Conservation (phyloP, 2,797 vertebrate genomes). For the Coregonus ussuriensis region DNA sequence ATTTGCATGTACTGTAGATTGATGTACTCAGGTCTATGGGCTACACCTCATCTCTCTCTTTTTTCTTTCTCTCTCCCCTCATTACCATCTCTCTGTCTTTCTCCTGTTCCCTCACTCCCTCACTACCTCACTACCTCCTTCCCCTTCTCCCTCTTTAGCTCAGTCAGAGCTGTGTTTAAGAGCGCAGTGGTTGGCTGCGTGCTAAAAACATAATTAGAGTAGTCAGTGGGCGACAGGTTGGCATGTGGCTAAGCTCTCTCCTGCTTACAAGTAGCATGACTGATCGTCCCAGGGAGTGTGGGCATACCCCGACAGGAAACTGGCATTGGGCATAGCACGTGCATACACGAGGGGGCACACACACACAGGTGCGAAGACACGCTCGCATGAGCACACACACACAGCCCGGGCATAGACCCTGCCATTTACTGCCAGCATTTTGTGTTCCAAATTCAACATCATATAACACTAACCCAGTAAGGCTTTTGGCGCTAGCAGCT, state of each 20-base stretch:
- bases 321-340: background rate
- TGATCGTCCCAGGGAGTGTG: slow-evolving; percentile 13
- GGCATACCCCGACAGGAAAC: slow-evolving; percentile 30
- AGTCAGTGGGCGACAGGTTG: slow-evolving; percentile 3
- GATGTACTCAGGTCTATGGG: background rate
- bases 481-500: background rate
- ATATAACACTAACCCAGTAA: background rate
- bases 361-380: slow-evolving; percentile 16
- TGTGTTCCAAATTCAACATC: background rate
- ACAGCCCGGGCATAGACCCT: background rate
- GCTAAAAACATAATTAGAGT: slow-evolving; percentile 3
- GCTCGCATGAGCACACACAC: slow-evolving; percentile 20
- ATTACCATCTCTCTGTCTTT: background rate
- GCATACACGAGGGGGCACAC: background rate
- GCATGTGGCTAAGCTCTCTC: background rate
- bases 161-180: background rate
- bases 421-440: background rate
- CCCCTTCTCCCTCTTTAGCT: background rate
- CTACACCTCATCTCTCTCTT: background rate
- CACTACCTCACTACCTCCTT: background rate
- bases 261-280: slow-evolving; percentile 1
- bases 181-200: background rate
- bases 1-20: too few relatives aligned
- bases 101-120: background rate
- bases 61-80: background rate